These are phyloP conservation scores for Chaetodon trifascialis DNA, from an alignment of 2,113 vertebrate genomes.

Conservation along the genomic window DNA sequence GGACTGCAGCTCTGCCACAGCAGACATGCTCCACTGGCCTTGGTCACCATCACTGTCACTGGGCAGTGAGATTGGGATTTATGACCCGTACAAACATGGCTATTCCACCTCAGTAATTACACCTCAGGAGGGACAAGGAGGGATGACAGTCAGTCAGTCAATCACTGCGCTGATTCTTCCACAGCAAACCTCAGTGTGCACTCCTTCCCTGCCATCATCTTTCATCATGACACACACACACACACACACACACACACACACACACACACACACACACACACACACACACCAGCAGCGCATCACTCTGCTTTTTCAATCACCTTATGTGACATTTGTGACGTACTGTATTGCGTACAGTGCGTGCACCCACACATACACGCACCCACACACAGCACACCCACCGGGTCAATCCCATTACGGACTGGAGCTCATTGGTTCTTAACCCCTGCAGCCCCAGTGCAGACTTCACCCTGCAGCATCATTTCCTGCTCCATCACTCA, in stretches of 20 bases:
- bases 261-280: conserved; percentile 17
- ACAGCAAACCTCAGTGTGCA: conserved; percentile 27
- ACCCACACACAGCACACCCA: conserved; percentile 9
- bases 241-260: background rate
- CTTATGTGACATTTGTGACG: conserved; percentile 31
- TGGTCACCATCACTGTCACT: conserved; percentile 31
- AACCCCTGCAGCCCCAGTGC: conserved; percentile 24
- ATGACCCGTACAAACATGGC: conserved; percentile 52
- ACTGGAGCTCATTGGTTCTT: conserved; percentile 54
- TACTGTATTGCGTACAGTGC: background rate
- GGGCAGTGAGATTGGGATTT: conserved; percentile 54
- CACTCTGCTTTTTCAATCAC: conserved; percentile 48
- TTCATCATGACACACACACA: conserved; percentile 24
- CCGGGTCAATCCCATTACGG: conserved; percentile 46
- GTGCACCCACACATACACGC: background rate
- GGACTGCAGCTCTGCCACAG: conserved; percentile 10
- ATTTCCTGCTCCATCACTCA: conserved; percentile 52
- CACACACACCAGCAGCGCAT: background rate
- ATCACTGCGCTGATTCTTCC: conserved; percentile 67
- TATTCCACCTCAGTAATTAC: conserved; percentile 69
- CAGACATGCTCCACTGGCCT: conserved; percentile 20
- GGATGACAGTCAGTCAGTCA: conserved; percentile 61
- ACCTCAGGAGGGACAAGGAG: conserved; percentile 50
- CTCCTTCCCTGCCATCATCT: conserved; percentile 34
- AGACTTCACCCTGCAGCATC: conserved; percentile 22